These are phyloP conservation scores for Oreochromis grahami DNA, from an alignment of 2,797 vertebrate species.

Conservation along the genomic window DNA sequence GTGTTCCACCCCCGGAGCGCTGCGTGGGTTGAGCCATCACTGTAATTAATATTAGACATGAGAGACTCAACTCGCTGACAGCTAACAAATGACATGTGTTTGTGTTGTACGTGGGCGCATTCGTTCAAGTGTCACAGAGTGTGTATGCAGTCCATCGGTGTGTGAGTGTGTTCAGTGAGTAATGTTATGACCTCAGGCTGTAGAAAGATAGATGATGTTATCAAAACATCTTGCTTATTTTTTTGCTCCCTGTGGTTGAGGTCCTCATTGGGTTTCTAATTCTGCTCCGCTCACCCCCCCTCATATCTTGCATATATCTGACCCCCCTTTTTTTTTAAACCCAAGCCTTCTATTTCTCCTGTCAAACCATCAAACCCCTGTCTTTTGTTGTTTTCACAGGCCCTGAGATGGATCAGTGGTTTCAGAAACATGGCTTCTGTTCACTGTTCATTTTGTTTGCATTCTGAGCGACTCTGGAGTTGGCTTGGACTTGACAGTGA, in stretches of 20 bases:
- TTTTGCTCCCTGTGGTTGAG: not conserved
- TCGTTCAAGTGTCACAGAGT: not conserved
- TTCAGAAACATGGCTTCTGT: not conserved
- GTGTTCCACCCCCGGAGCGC: not conserved
- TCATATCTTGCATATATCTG: not conserved
- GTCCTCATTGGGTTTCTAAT: not conserved
- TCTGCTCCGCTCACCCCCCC: not conserved
- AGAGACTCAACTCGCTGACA: constrained; percentile 40
- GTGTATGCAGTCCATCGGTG: not conserved
- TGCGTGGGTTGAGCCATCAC: constrained; percentile 29
- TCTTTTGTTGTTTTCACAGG: not conserved
- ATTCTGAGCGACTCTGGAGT: not conserved
- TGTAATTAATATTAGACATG: constrained; percentile 30
- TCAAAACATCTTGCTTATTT: constrained; percentile 24
- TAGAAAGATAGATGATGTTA: constrained; percentile 35
- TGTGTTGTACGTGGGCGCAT: not conserved
- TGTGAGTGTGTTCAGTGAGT: constrained; percentile 8
- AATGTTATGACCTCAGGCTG: constrained; percentile 34
- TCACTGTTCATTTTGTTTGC: constrained; percentile 18
- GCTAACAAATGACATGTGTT: constrained; percentile 39
- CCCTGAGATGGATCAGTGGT: not conserved
- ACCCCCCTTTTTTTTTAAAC: too few species aligned
- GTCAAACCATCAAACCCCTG: not conserved
- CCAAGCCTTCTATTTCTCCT: not conserved
- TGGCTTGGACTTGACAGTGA: constrained; percentile 33